A percentile compares a stretch with the other conserved stretches of the same genome.
Conservation (phyloP, 1,140 invertebrate species). For the Bombyx mandarina region DNA sequence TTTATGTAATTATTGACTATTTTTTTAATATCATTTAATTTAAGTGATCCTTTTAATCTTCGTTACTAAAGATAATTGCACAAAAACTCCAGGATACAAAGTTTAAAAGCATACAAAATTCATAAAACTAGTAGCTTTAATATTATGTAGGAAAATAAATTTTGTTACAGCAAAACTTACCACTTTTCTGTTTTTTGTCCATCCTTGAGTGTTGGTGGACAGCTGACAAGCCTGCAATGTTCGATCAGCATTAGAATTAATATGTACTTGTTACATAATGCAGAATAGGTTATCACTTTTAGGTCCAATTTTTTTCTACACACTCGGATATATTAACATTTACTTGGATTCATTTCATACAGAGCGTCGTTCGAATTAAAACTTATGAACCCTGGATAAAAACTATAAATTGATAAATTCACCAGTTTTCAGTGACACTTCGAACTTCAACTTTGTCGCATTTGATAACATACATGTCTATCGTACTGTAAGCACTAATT, state of each 20-base stretch:
- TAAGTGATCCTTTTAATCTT: no score
- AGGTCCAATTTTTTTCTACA: conserved; percentile 23
- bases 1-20: neutral
- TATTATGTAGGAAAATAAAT: no score
- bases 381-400: conserved; percentile 1
- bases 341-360: conserved; percentile 13
- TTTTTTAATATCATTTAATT: neutral
- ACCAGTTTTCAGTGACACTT: conserved; percentile 24
- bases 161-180: conserved; percentile 65
- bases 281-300: conserved; percentile 59
- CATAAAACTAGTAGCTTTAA: no score
- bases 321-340: conserved; percentile 20
- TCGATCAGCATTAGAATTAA: conserved; percentile 48
- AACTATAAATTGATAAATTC: conserved; percentile 33
- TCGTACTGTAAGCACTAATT: conserved; percentile 8
- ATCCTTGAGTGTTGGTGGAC: conserved; percentile 78
- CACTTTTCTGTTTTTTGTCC: conserved; percentile 81
- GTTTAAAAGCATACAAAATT: no score
- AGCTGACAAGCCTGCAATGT: conserved; percentile 75
- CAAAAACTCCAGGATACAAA: no score
- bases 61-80: no score
- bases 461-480: conserved; percentile 20
- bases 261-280: conserved; percentile 65
- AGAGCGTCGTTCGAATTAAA: neutral
- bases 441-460: conserved; percentile 18